Percentiles rank a stretch among this genome's conserved stretches.
phyloP scores from a whole-genome alignment of 53 echinoderm and acorn worm genomes.

The Hippasteria phrygiana region DNA sequence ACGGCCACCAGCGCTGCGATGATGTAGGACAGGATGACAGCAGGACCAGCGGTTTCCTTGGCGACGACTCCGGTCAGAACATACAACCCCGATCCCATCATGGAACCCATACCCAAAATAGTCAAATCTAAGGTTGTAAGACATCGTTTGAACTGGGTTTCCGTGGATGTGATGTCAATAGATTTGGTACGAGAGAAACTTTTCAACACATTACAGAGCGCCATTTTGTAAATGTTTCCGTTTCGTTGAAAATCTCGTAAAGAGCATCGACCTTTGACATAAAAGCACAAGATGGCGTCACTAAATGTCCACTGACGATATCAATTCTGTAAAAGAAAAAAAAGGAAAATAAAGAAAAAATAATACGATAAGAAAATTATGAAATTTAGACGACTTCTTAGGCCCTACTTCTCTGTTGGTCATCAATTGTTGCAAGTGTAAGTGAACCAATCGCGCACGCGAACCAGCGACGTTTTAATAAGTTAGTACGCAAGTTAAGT shows the following conservation, averaged over 20 bases:
- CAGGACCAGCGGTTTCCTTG: slow-evolving; percentile 77
- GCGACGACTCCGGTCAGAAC: slow-evolving; percentile 86
- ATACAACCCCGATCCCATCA: slow-evolving; percentile 86
- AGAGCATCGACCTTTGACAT: background rate
- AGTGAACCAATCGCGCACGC: too few relatives aligned
- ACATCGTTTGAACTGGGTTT: slow-evolving; percentile 72
- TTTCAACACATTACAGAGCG: background rate
- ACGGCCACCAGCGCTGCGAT: slow-evolving; percentile 77
- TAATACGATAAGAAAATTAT: too few relatives aligned
- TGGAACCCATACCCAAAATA: slow-evolving; percentile 72
- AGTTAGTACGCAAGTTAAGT: too few relatives aligned
- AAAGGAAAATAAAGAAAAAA: too few relatives aligned
- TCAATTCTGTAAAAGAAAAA: too few relatives aligned
- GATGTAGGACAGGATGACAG: slow-evolving; percentile 75
- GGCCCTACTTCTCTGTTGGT: too few relatives aligned
- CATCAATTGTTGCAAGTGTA: too few relatives aligned
- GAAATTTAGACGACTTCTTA: too few relatives aligned
- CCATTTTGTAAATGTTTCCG: slow-evolving; percentile 27
- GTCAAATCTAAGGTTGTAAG: slow-evolving; percentile 78
- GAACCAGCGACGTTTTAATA: too few relatives aligned
- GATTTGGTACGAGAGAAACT: slow-evolving; percentile 30
- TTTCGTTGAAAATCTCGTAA: background rate
- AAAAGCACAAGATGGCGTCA: background rate
- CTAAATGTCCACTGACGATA: too few relatives aligned
- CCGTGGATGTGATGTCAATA: slow-evolving; percentile 35